Base-by-base conservation (phyloP, 2,113 vertebrate genomes). In the Mirounga angustirostris region DNA sequence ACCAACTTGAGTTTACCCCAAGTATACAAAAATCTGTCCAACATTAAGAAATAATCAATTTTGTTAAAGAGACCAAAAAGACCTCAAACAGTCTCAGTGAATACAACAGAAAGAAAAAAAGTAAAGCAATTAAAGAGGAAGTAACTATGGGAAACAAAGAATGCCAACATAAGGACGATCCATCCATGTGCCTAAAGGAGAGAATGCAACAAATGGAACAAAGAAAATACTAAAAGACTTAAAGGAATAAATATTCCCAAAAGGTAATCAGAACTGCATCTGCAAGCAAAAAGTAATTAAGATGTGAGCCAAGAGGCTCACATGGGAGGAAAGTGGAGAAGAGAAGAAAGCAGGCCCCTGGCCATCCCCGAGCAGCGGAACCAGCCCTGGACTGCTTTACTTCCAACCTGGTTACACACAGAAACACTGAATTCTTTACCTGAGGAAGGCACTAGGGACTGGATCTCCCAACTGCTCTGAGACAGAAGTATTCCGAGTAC, bases 51-150 rank as follows among this genome's bases (percentile, higher is more conserved):
- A 78, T 28, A 87, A 65, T 76, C 54, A 30, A 74, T 63, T 82
- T 36, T 79, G n/a, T 83, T 73, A 88, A 59, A 26, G 21, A 87
- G 21, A 87, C 76, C 24, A 78, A 93, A 90, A 94, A 95, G 36
- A 79, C 21, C 36, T 83, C 33, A 93, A 85, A 94, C 85, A 86
- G 71, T 82, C 50, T 78, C 67, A 65, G 40, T 82, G 10, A 95
- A 69, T 94, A 95, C 50, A 94, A 95, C 65, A 36, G n/a, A 86
- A 63, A 88, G 61, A 10, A n/a, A 76, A 43, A 87, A 82, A 87
- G 40, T 50, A 87, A 87, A 73, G 56, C 56, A 65, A 81, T 46
- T 36, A 54, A 81, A 90, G 36, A 78, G 43, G 21, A 95, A 93
- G 87, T 12, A 80, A 33, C 28, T 94, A 52, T 11, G 19, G 30